Evolutionary conservation across 2,113 vertebrate species (phyloP), one percentile per base, ranked within the genome.

Genomic region (Halichoeres trimaculatus): DNA sequence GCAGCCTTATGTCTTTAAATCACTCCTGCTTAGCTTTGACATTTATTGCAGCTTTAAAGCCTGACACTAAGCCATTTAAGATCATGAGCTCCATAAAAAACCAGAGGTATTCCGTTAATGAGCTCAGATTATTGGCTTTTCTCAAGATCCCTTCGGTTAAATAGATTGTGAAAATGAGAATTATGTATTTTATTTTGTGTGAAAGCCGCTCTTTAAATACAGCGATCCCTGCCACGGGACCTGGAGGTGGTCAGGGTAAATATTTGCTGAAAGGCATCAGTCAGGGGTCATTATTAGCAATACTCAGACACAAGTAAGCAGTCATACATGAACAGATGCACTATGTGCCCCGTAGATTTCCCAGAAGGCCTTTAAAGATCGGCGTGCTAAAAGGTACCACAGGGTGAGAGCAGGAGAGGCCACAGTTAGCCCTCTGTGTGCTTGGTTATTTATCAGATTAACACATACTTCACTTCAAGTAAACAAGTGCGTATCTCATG

Each of bases 61-160:
- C 67, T 65, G 56, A 79, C 56, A 63, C 60, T 62, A 53, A 80
- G 47, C 76, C 57, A 40, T 83, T 87, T 84, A 74, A 81, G 66
- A 84, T 90, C 84, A 90, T 62, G 78, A 81, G 78, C 38, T 70
- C 82, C 59, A 83, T 91, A 87, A 90, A 88, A 30, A 89, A 78
- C 50, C 63, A 65, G 55, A 75, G 76, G 71, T 85, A 74, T 89
- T 87, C 36, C 0, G 74, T 74, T 85, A 91, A 90, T 87, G 75
- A 90, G 89, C 78, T 84, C 66, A 78, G 57, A 81, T 88, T 75
- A 83, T 75, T 66, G 41, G 62, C 54, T 78, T 78, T 86, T 59
- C 36, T 81, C 74, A 60, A 77, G 69, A 83, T 78, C 55, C 50
- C 47, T 36, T 71, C 13, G 58, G 65, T 81, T 59, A 85, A 88